Evolutionary conservation across 53 echinoderm and acorn worm species (phyloP), one percentile per base, ranked within the genome.

Genomic region (Henricia sp.): DNA sequence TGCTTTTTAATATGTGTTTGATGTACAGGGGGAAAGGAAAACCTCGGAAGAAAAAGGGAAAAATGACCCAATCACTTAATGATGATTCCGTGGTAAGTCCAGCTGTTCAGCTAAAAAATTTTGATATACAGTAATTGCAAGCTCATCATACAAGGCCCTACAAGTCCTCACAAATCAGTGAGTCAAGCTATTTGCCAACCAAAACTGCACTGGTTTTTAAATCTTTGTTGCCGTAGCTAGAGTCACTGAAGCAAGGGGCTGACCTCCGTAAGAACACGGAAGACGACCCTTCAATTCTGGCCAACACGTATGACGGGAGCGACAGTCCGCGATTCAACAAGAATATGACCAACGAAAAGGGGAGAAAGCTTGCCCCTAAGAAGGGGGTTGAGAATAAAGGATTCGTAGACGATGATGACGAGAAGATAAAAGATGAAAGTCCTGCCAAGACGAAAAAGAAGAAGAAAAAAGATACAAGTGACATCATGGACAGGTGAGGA

Each of bases 271-370:
- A 85, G 26, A 71, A 86, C 52, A 60, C 51, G 3, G 93, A 96
- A 1, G n/a, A 40, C 29, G 88, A 82, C 32, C 48, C 71, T 0
- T 84, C 91, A 0, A 70, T 94, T 27, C 70, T 93, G 1, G 82
- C 82, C 70, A 96, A 96, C 84, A 96, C 93, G 11, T 96, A 94
- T 84, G 87, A 96, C 64, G 92, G 74, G 34, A 64, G 85, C 39
- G 91, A 92, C 66, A 93, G 93, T 32, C 96, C 96, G 11, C 71
- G 96, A n/a, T 94, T 90, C 78, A 57, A 84, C 62, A 96, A 96
- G 83, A 96, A 96, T 83, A 77, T 82, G 39, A 96, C 93, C 55
- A 96, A 96, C 64, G 94, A 87, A 19, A 70, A 89, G 50, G 69
- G 95, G n/a, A 70, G 91, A 60, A 96, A 96, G 37, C 90, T 91